Evolutionary conservation across 2,113 vertebrate genomes (phyloP), one percentile per base, ranked within the genome.

Genomic region (Amphiprion percula): DNA sequence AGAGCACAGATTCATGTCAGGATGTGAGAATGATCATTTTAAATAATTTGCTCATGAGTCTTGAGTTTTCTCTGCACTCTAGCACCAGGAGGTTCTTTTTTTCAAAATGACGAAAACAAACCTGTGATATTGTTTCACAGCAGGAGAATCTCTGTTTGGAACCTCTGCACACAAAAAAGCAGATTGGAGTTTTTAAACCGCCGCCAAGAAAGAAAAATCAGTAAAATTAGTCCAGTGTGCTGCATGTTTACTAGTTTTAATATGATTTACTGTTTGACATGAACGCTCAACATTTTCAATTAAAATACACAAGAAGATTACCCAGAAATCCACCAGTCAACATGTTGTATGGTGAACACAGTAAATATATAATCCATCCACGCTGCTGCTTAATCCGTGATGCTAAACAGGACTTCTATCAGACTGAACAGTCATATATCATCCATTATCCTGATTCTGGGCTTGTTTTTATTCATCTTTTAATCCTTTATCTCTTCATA

Each of bases 351-450:
- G 33, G 50, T 1, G 62, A 56, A 70, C 53, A 60, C 50, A 55
- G 53, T 67, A n/a, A 76, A 75, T 72, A 66, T 64, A 63, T 68
- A 74, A 83, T 83, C 62, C 19, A 81, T 72, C 46, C 46, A 72
- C 44, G 28, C 30, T 30, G 30, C 30, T 30, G 30, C 4, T 6
- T 30, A 30, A 30, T 30, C 30, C 30, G 3, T 26, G 26, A 26
- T 26, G 26, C 1, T 26, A 26, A 26, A 2, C 26, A 26, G 26
- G 26, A 3, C 26, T 26, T 26, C 3, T 26, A 2, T 26, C 26
- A 2, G 26, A 26, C 26, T 26, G 2, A 26, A 4, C 14, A 23
- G 21, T 7, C 33, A 28, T 2, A 23, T 4, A 54, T 64, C 44
- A 76, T 84, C 63, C 30, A 73, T 84, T 67, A 68, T 8, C 49